Percentiles rank a stretch among this genome's conserved stretches.
phyloP scores from a whole-genome alignment of 2,113 vertebrate species.

The Candoia aspera region DNA sequence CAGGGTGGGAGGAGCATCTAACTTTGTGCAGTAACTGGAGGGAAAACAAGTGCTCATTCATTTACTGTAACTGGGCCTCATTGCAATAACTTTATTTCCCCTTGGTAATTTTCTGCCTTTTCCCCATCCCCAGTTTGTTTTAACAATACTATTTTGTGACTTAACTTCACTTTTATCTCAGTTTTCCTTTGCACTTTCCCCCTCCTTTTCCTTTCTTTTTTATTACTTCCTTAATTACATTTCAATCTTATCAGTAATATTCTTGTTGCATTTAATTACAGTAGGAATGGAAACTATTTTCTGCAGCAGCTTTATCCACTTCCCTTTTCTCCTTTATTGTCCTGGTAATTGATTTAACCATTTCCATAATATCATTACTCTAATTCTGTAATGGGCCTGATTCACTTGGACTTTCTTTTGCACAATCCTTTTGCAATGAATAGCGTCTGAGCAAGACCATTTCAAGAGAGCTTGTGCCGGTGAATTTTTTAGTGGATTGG shows the following conservation, averaged over 20 bases:
- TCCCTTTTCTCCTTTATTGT: constrained; percentile 56
- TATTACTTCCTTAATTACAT: constrained; percentile 71
- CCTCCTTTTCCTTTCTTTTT: constrained; percentile 55
- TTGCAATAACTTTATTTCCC: constrained; percentile 57
- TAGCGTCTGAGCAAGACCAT: neutral
- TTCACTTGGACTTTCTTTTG: neutral
- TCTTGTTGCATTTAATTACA: constrained; percentile 73
- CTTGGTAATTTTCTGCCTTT: constrained; percentile 55
- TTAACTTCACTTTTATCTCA: constrained; percentile 65
- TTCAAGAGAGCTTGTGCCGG: neutral
- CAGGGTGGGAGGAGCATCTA: neutral
- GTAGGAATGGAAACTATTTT: constrained; percentile 61
- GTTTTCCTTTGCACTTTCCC: constrained; percentile 62
- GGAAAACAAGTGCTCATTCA: constrained; percentile 28
- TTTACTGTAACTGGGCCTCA: constrained; percentile 38
- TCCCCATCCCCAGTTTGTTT: constrained; percentile 48
- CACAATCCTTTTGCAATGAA: neutral
- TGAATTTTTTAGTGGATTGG: neutral
- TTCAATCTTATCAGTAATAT: constrained; percentile 72
- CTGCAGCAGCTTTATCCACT: constrained; percentile 57
- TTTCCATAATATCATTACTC: constrained; percentile 65
- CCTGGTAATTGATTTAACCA: constrained; percentile 73
- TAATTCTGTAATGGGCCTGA: constrained; percentile 41
- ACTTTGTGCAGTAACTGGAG: constrained; percentile 40
- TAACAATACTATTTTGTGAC: constrained; percentile 67